Percentiles rank a stretch among this genome's conserved stretches.
These are phyloP conservation scores for Torymus auratus DNA, from an alignment of 2,888 invertebrate genomes.

Conservation along the genomic window DNA sequence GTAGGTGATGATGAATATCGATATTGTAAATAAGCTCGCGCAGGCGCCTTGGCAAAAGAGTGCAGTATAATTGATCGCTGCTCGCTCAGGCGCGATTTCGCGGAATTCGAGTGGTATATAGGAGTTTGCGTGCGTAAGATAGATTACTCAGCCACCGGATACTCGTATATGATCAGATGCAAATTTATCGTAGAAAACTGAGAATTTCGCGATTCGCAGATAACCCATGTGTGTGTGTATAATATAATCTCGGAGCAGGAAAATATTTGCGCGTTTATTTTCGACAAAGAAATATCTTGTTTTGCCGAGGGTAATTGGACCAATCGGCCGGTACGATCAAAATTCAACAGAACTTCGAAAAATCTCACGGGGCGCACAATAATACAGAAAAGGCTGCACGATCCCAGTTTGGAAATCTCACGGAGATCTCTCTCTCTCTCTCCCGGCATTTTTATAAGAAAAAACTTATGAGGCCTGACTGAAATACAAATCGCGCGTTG, in stretches of 20 bases:
- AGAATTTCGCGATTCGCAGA: conserved; percentile 4
- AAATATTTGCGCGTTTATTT: conserved; percentile 11
- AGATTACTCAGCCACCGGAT: conserved; percentile 30
- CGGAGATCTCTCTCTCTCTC: conserved; percentile 3
- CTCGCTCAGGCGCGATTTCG: conserved; percentile 17
- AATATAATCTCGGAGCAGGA: not conserved
- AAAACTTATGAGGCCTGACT: conserved; percentile 19
- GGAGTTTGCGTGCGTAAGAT: conserved; percentile 11
- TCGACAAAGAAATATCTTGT: not conserved
- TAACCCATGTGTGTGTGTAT: no score
- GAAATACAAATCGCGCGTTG: conserved; percentile 10
- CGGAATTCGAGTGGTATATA: conserved; percentile 14
- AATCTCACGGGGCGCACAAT: not conserved
- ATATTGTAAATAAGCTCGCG: not conserved
- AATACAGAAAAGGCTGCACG: not conserved
- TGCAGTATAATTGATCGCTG: conserved; percentile 37
- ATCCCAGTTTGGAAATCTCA: conserved; percentile 18
- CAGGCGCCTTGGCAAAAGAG: conserved; percentile 20
- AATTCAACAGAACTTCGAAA: conserved; percentile 1
- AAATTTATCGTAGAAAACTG: conserved; percentile 40
- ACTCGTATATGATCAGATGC: conserved; percentile 30
- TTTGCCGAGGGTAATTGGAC: conserved; percentile 15
- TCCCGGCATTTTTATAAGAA: not conserved
- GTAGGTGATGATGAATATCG: conserved; percentile 39
- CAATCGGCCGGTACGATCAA: conserved; percentile 33